phyloP scores from a whole-genome alignment of 1,140 invertebrate species.

The Chironomus striatipennis region DNA sequence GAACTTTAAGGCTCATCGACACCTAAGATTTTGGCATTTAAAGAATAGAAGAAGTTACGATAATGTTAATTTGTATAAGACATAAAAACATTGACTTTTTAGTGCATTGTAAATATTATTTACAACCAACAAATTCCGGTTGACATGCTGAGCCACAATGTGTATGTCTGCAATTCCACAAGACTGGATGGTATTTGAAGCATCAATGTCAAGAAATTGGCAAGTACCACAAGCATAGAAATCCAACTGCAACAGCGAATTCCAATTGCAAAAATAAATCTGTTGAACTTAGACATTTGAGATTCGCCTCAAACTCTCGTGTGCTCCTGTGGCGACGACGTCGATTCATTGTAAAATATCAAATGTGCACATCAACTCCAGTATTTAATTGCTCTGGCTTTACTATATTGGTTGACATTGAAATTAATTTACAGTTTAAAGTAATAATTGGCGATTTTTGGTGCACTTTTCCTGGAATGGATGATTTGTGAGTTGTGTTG shows the following conservation, averaged over 20 bases:
- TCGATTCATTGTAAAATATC: background rate
- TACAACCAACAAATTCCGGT: background rate
- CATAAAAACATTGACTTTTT: too few species aligned
- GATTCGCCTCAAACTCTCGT: background rate
- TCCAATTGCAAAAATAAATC: background rate
- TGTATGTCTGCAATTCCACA: too few species aligned
- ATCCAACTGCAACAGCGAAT: background rate
- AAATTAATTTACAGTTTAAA: background rate
- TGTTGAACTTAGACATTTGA: slow-evolving; percentile 13
- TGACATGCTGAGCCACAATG: background rate
- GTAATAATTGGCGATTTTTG: too few species aligned
- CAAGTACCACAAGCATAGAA: background rate
- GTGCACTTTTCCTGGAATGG: background rate
- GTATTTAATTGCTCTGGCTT: background rate
- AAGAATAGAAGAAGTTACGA: too few species aligned
- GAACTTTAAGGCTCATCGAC: background rate
- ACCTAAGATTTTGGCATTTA: too few species aligned
- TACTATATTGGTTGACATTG: background rate
- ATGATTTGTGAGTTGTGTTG: background rate
- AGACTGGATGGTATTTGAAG: slow-evolving; percentile 12
- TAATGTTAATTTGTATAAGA: too few species aligned
- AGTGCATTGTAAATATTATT: too few species aligned
- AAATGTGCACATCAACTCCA: background rate
- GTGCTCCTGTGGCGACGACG: background rate
- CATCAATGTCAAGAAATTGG: slow-evolving; percentile 12